Evolutionary conservation across 2,888 invertebrate species (phyloP), one percentile per base, ranked within the genome.

Genomic region (Geotrupes spiniger): DNA sequence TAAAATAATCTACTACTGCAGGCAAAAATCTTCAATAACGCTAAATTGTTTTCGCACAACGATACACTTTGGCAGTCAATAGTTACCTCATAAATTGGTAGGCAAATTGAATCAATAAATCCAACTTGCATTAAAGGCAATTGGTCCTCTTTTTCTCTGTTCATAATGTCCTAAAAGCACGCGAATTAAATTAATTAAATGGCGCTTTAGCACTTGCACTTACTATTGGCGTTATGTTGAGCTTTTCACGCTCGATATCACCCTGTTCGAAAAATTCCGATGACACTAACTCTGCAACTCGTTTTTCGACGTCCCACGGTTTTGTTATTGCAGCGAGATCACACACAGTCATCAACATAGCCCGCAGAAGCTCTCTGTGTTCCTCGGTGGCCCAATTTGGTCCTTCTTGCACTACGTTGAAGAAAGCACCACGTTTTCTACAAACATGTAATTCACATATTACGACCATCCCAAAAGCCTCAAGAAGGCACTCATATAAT

Each of bases 261-360:
- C 94, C 93, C 74, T 93, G 94, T 53, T 93, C 84, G 73, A 94
- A 94, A 78, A 94, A 94, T 74, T 94, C 94, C 1, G 89, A 89
- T 54, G 92, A 91, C 1, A 94, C 93, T 26, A 94, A 76, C 57
- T 92, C 92, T 1, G 93, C 93, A n/a, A 95, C 92, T 51, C 92
- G 82, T 61, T 89, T 84, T 73, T 94, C 93, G 42, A 92, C 87
- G 4, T 89, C 87, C 94, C 94, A 94, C 1, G 94, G 94, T 71
- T 94, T 95, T 42, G 92, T 92, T 65, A 94, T 94, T 56, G 94
- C 94, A 45, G 93, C 92, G 58, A 95, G 78, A 79, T 95, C 94
- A 74, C 93, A 94, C 28, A 92, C 92, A 16, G 94, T 95, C 94
- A 95, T 94, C 70, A 92, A 78, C 93, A 94, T 94, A 8, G 90